These are phyloP conservation scores for Mesitornis unicolor DNA, from an alignment of 2,113 vertebrate species.

Conservation along the genomic window DNA sequence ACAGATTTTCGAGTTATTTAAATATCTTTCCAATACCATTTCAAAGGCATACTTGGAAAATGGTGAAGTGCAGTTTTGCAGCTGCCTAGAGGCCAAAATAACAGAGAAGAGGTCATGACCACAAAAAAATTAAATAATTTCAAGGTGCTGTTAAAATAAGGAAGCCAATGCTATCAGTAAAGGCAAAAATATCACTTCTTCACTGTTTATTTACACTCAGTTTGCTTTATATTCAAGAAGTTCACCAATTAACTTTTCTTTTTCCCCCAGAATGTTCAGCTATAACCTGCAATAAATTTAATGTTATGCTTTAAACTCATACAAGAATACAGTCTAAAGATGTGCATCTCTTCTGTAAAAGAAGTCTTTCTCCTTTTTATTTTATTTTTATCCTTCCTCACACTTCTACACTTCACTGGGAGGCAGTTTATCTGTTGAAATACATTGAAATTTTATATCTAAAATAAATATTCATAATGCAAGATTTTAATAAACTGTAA, in stretches of 20 bases:
- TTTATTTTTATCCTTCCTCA: neutral
- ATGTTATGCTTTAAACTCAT: neutral
- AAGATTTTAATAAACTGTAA: conserved; percentile 31
- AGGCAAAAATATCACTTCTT: neutral
- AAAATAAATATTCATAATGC: conserved; percentile 52
- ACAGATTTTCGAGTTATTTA: neutral
- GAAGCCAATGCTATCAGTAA: neutral
- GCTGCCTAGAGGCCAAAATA: neutral
- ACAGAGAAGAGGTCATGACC: neutral
- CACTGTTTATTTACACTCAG: neutral
- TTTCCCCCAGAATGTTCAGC: neutral
- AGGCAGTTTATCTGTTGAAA: conserved; percentile 3
- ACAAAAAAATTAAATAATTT: neutral
- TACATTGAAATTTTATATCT: neutral
- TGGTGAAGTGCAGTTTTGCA: neutral
- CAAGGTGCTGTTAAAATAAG: neutral
- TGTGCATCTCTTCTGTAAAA: neutral
- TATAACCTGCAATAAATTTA: neutral
- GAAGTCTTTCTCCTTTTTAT: neutral
- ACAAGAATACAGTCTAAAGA: neutral
- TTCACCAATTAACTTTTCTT: neutral
- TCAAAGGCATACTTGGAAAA: neutral
- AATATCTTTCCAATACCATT: neutral
- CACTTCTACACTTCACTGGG: neutral
- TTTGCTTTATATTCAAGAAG: neutral